Evolutionary conservation across 2,797 vertebrate genomes (phyloP), one percentile per base, ranked within the genome.

Genomic region (Leontopithecus rosalia): DNA sequence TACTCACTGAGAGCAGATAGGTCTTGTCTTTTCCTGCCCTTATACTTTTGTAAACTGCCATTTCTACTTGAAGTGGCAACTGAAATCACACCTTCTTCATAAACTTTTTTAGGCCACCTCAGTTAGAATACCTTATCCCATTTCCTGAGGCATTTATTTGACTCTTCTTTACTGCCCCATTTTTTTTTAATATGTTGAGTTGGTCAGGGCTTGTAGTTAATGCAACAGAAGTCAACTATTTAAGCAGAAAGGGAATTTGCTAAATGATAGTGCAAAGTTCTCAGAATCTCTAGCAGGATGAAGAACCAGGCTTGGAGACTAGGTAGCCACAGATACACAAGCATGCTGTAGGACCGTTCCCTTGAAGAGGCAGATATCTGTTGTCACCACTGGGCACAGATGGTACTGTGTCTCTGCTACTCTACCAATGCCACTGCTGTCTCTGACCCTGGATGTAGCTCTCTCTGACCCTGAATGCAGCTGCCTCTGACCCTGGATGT

Each of bases 401-500:
- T 11, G 30, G 30, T 57, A 10, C 48, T 70, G 12, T 20, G 33
- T 33, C 46, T 12, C 48, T 20, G 48, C 20, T 2, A 14, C 0
- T 5, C n/a, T 14, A 2, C 43, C 13, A 13, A 4, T 20, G 39
- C 83, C 57, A 20, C 52, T 30, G 7, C 48, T 88, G 43, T 79
- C 83, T 76, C n/a, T 75, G 61, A 5, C 33, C 57, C 61, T 4
- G 1, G 33, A n/a, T n/a, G 30, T 2, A 64, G 61, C 61, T 1
- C 0, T 4, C 61, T 64, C 30, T 64, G 30, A 17, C 6, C 14
- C 14, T 0, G 3, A 7, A 61, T 61, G 58, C 2, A 61, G 58
- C 28, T 1, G 1, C 13, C 58, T 61, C 58, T 61, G 58, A 0
- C 13, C 5, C 58, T 0, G 0, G 2, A 33, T 64, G 1, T 7